Base-by-base conservation (phyloP, 1,140 invertebrate genomes). In the Holotrichia oblita region DNA sequence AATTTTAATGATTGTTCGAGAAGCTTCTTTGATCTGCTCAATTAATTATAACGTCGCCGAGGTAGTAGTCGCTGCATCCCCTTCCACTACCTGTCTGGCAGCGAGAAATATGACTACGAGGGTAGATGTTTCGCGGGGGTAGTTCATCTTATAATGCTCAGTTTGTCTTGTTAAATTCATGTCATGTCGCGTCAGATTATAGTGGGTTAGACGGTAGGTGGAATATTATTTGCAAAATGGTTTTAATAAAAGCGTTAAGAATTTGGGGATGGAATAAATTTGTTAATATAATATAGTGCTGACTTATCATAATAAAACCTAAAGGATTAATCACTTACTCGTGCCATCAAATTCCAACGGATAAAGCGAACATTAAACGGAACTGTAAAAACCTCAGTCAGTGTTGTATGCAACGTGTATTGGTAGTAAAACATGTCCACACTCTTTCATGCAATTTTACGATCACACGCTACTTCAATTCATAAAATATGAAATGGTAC, bases 81-180 rank as follows among this genome's bases (percentile, higher is more conserved):
- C 48, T 55, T 55, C 17, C 48, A 34, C 0, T 55, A 55, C 48
- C 48, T 55, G 48, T n/a, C 48, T 55, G 14, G 12, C 6, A 17
- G 48, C 48, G 48, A 55, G 48, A 55, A 55, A n/a, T 55, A 55
- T 55, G 14, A 55, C 48, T 55, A 17, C 6, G 12, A n/a, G 14
- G 48, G 48, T 17, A 14, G 48, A 1, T 55, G 6, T 10, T 48
- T 48, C 44, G 7, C 44, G n/a, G n/a, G n/a, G n/a, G n/a, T 34
- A 34, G 27, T 34, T 34, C 27, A 17, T 55, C 48, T 55, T 7
- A 14, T 55, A 55, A 55, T 17, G 48, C 48, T 34, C 14, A 55
- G 17, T 55, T 55, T 55, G 48, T n/a, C 48, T 55, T 55, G 48
- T 55, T 55, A 55, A 55, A 55, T 55, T 55, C 48, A 55, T 17